phyloP scores from a whole-genome alignment of 2,113 vertebrate genomes.

The Athene cunicularia region DNA sequence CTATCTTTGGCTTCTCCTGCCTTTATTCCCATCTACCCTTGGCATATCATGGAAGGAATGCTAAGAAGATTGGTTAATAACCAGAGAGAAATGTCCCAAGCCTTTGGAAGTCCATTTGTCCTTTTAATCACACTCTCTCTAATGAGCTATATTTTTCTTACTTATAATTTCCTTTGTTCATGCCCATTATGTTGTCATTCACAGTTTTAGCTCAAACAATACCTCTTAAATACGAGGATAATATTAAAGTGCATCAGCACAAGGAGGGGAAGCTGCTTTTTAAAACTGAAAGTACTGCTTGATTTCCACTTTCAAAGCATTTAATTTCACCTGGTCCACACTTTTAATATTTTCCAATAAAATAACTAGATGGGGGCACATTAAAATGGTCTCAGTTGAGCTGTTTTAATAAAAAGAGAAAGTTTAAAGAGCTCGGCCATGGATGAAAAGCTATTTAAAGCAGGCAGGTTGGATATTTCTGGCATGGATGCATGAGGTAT shows the following conservation, averaged over 20 bases:
- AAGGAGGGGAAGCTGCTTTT: slow-evolving; percentile 26
- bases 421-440: slow-evolving; percentile 69
- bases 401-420: slow-evolving; percentile 71
- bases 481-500: slow-evolving; percentile 41
- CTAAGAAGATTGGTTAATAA: slow-evolving; percentile 1
- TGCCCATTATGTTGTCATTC: slow-evolving; percentile 22
- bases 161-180: slow-evolving; percentile 55
- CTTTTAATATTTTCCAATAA: slow-evolving; percentile 67
- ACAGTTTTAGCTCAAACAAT: slow-evolving; percentile 56
- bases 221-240: slow-evolving; percentile 44
- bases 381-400: slow-evolving; percentile 69
- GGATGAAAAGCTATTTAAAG: slow-evolving; percentile 71
- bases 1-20: background rate
- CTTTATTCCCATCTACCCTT: background rate
- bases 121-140: slow-evolving; percentile 46
- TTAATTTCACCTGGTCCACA: slow-evolving; percentile 60
- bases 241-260: slow-evolving; percentile 40
- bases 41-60: background rate
- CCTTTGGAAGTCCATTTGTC: slow-evolving; percentile 40
- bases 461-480: slow-evolving; percentile 54
- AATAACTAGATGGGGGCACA: slow-evolving; percentile 63
- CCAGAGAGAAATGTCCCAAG: slow-evolving; percentile 11
- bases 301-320: slow-evolving; percentile 63
- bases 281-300: slow-evolving; percentile 38
- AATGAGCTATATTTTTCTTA: slow-evolving; percentile 48